A percentile compares a stretch with the other conserved stretches of the same genome.
phyloP scores from a whole-genome alignment of 2,113 vertebrate genomes.

The Orycteropus afer region DNA sequence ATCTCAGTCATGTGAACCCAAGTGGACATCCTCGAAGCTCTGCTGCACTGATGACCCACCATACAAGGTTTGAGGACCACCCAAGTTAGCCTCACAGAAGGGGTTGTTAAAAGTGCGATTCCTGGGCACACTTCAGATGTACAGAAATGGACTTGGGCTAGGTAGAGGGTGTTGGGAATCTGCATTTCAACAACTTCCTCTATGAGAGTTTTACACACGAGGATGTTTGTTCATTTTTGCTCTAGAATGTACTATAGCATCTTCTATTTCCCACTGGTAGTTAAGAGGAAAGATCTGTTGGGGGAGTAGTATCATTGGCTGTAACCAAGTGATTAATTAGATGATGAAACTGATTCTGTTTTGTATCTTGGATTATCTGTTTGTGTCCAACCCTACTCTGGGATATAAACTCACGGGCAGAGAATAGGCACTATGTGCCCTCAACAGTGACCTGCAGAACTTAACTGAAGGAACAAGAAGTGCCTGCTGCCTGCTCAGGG shows the following conservation, averaged over 20 bases:
- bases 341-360: background rate
- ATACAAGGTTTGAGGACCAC: background rate
- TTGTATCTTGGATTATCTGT: background rate
- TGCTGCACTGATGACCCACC: background rate
- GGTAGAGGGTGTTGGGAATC: background rate
- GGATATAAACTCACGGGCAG: background rate
- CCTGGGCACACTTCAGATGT: background rate
- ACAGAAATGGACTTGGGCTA: background rate
- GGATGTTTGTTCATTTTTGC: background rate
- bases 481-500: background rate
- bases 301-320: background rate
- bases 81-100: rapidly evolving
- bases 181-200: background rate
- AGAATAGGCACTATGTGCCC: background rate
- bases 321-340: background rate
- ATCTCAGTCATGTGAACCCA: background rate
- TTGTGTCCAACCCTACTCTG: background rate
- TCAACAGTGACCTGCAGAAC: background rate
- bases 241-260: background rate
- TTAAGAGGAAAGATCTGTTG: background rate
- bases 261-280: background rate
- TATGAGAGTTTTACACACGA: background rate
- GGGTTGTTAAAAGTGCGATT: background rate
- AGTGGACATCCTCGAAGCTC: background rate
- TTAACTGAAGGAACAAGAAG: background rate